These are phyloP conservation scores for Venusia cambrica DNA, from an alignment of 2,888 invertebrate genomes.

Conservation along the genomic window DNA sequence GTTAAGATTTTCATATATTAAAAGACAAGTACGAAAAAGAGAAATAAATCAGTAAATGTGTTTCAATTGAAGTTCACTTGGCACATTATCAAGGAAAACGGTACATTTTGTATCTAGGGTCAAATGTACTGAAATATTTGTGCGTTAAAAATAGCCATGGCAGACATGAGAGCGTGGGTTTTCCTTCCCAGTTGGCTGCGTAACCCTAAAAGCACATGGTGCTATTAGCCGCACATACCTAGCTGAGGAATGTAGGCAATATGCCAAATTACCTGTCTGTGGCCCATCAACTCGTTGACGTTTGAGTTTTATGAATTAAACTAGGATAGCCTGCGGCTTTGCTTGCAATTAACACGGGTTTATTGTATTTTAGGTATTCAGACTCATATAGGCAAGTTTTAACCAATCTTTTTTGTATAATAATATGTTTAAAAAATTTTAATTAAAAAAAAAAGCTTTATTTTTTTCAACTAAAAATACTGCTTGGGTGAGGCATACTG, in stretches of 20 bases:
- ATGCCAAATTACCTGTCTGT: slow-evolving; percentile 60
- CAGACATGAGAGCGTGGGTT: slow-evolving; percentile 14
- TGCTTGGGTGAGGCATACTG: slow-evolving; percentile 32
- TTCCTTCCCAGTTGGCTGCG: slow-evolving; percentile 13
- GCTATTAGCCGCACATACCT: slow-evolving; percentile 52
- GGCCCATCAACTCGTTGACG: slow-evolving; percentile 48
- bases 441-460: too few relatives aligned
- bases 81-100: background rate
- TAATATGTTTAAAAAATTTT: too few relatives aligned
- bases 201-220: slow-evolving; percentile 45
- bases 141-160: slow-evolving; percentile 13
- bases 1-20: too few relatives aligned
- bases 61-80: too few relatives aligned
- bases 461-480: too few relatives aligned
- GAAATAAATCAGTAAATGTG: too few relatives aligned
- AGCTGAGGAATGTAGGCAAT: slow-evolving; percentile 59
- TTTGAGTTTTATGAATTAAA: slow-evolving; percentile 51
- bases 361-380: slow-evolving; percentile 1
- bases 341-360: slow-evolving; percentile 10
- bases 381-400: too few relatives aligned
- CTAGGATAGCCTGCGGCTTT: slow-evolving; percentile 40
- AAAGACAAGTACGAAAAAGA: too few relatives aligned
- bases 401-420: too few relatives aligned
- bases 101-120: slow-evolving; percentile 1
- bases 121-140: background rate